Base-by-base conservation (phyloP, 2,888 invertebrate species). In the Lycaena phlaeas region DNA sequence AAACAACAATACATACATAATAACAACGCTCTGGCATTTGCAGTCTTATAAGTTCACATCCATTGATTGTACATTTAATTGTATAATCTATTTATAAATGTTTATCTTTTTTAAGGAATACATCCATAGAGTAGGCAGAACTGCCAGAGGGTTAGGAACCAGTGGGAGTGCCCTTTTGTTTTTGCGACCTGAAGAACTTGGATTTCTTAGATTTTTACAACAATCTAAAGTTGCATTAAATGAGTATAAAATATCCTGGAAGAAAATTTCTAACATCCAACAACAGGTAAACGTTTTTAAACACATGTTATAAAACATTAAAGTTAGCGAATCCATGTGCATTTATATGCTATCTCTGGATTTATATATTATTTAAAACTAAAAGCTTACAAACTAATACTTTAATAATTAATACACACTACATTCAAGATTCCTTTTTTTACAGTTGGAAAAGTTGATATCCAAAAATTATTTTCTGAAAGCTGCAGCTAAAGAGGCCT, bases 231-330 rank as follows among this genome's bases (percentile, higher is more conserved):
- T 99, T 1, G 93, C 97, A 0, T 87, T 99, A 14, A 96, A 96
- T 64, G 98, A 99, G 71, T 98, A 96, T 65, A 97, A 98, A 64
- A 97, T 99, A 72, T 94, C 95, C 0, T 98, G 98, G 98, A 92
- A 88, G 59, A 99, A 98, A 87, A 92, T 99, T 43, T 92, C 97
- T 1, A 95, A 99, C 72, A 97, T 99, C 64, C 98, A 99, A 64
- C 70, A 93, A 30, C 97, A 97, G 90, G 96, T 50, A 67, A 15
- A 26, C 44, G 10, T 31, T 18, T 15, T 28, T 25, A 14, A n/a
- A 15, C n/a, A n/a, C n/a, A n/a, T 29, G 9, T 49, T 48, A 45
- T 43, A 1, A 6, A 12, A 28, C 12, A n/a, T n/a, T n/a, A n/a
- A n/a, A n/a, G n/a, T n/a, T n/a, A n/a, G n/a, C n/a, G n/a, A n/a